Base-by-base conservation (phyloP, 2,888 invertebrate species). In the Cecidostiba fungosa region DNA sequence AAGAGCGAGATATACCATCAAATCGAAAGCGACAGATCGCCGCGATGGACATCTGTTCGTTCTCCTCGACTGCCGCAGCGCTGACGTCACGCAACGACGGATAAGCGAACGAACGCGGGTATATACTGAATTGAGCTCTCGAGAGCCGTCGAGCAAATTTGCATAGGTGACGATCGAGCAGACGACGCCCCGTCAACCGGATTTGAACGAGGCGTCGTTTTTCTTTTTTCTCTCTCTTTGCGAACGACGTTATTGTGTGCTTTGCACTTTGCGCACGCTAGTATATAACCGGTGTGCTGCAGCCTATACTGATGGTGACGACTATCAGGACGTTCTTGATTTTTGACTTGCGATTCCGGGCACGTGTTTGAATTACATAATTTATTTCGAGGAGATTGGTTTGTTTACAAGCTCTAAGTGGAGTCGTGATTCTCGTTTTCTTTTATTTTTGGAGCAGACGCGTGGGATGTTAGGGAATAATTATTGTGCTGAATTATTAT, bases 41-140 rank as follows among this genome's bases (percentile, higher is more conserved):
- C 32, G 29, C 36, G 80, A 76, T 66, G 76, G 82, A 76, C 82
- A 82, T 82, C 82, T 82, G 82, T 50, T 81, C 62, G 36, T 50
- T 69, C 76, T 76, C 23, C 72, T 39, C 39, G 39, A 66, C 29
- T 10, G 19, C 29, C 19, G n/a, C 59, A 16, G 39, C 79, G 50
- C 39, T 82, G 82, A 82, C 74, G 82, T 74, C 82, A 82, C 39
- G 32, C 72, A 76, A 23, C 76, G 14, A 62, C 50, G 79, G 26
- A 23, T 10, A 43, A 77, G 39, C 23, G 23, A 12, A 14, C 39
- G 43, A 66, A 66, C 66, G 66, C 29, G 43, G 12, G n/a, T n/a
- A n/a, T n/a, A n/a, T 12, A 12, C 14, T 76, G 54, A 76, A 23
- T 76, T 62, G 29, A 59, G 76, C 69, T 36, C 39, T 47, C 74